A percentile compares a stretch with the other conserved stretches of the same genome.
These are phyloP conservation scores for Mylabris sibirica DNA, from an alignment of 2,888 invertebrate species.

Conservation along the genomic window DNA sequence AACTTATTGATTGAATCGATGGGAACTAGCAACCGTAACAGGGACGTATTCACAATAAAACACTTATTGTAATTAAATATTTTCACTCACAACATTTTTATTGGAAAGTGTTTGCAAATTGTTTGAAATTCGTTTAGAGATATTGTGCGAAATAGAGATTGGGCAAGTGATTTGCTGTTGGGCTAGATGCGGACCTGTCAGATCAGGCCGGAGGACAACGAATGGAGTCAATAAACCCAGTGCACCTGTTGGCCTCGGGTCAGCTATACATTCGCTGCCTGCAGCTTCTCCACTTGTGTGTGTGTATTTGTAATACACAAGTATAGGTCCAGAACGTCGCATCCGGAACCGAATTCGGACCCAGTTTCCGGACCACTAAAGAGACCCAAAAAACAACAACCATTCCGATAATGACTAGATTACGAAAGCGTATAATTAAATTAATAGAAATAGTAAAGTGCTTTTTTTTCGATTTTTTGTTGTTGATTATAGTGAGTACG, in stretches of 20 bases:
- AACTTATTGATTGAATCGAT: constrained; percentile 45
- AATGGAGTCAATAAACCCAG: constrained; percentile 62
- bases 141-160: constrained; percentile 4
- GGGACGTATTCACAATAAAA: constrained; percentile 15
- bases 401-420: not conserved
- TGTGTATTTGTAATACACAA: constrained; percentile 18
- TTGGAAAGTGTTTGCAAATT: not conserved
- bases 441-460: constrained; percentile 2
- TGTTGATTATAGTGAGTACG: not conserved
- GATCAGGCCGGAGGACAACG: constrained; percentile 23
- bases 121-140: not conserved
- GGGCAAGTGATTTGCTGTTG: constrained; percentile 16
- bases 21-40: constrained; percentile 32
- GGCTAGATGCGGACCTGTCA: constrained; percentile 16
- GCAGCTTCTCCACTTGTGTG: constrained; percentile 38
- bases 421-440: constrained; percentile 3
- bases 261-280: constrained; percentile 50
- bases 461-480: not conserved
- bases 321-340: not conserved
- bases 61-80: not conserved
- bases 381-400: not conserved
- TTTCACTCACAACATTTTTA: not conserved
- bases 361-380: constrained; percentile 1
- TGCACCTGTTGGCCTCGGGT: constrained; percentile 63
- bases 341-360: constrained; percentile 10